phyloP scores from a whole-genome alignment of 2,888 invertebrate genomes.

The Lithosia quadra region DNA sequence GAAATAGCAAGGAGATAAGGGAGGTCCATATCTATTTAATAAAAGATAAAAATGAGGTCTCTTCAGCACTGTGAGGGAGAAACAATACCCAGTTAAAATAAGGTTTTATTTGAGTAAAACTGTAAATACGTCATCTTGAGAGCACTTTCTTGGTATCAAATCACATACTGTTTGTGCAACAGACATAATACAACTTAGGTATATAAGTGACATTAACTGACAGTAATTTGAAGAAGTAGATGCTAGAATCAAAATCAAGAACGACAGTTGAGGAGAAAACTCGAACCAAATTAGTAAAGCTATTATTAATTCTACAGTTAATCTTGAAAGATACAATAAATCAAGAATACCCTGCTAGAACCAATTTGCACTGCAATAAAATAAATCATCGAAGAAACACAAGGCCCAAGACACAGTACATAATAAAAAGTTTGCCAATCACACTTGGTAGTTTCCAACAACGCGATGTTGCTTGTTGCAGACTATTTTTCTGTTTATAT shows the following conservation, averaged over 20 bases:
- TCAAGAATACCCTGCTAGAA: constrained; percentile 25
- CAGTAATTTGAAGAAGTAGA: not conserved
- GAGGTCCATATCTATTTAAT: too few species aligned
- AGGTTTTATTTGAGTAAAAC: too few species aligned
- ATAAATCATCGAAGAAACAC: constrained; percentile 46
- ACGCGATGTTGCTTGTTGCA: constrained; percentile 42
- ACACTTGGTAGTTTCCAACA: constrained; percentile 49
- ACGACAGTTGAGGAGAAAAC: not conserved
- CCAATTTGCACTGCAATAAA: constrained; percentile 48
- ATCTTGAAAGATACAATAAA: constrained; percentile 12
- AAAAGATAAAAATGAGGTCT: too few species aligned
- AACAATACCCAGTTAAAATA: too few species aligned
- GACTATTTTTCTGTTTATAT: constrained; percentile 39
- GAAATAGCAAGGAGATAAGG: too few species aligned
- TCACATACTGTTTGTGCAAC: too few species aligned
- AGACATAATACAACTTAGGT: too few species aligned
- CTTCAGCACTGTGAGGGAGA: too few species aligned
- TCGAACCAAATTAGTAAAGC: not conserved
- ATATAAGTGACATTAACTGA: too few species aligned
- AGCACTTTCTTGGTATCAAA: too few species aligned
- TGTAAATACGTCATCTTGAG: too few species aligned
- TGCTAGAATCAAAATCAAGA: not conserved
- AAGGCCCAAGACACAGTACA: constrained; percentile 33
- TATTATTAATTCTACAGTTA: constrained; percentile 3
- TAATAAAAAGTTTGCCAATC: constrained; percentile 61